Evolutionary conservation across 2,113 vertebrate species (phyloP).

Genomic region (Eptesicus fuscus): DNA sequence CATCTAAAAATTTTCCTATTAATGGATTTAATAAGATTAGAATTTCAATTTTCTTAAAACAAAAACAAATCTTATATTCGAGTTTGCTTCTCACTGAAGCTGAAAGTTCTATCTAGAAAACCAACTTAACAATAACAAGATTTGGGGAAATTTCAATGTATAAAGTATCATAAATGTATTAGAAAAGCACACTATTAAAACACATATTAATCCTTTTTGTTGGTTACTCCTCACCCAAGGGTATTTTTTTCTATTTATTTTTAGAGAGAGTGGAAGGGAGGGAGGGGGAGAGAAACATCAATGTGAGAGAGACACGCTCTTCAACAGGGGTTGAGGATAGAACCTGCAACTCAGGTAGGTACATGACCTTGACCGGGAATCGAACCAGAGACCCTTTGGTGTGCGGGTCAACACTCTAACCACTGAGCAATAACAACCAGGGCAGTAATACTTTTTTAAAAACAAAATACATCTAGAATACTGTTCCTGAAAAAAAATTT

Average conservation of each 20-base stretch:
- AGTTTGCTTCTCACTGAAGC: background rate
- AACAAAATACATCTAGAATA: background rate
- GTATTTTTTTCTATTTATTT: too few relatives aligned
- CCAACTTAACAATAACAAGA: background rate
- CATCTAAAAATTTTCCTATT: constrained; percentile 13
- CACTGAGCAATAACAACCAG: too few relatives aligned
- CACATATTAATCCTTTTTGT: background rate
- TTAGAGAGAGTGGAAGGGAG: too few relatives aligned
- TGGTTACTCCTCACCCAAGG: too few relatives aligned
- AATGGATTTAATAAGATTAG: constrained; percentile 28
- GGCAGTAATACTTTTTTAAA: background rate
- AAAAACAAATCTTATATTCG: constrained; percentile 16
- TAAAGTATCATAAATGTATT: background rate
- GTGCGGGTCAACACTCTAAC: too few relatives aligned
- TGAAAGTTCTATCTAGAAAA: background rate
- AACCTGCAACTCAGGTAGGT: too few relatives aligned
- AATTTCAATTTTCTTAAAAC: constrained; percentile 31
- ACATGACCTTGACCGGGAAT: too few relatives aligned
- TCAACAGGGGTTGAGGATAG: too few relatives aligned
- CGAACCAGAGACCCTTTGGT: too few relatives aligned
- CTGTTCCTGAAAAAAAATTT: background rate
- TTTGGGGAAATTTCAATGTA: background rate
- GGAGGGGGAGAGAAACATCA: too few relatives aligned
- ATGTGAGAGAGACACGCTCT: too few relatives aligned
- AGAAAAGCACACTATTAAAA: background rate